A percentile compares a stretch with the other conserved stretches of the same genome.
These are phyloP conservation scores for Calameuta filiformis DNA, from an alignment of 2,888 invertebrate genomes.

Conservation along the genomic window DNA sequence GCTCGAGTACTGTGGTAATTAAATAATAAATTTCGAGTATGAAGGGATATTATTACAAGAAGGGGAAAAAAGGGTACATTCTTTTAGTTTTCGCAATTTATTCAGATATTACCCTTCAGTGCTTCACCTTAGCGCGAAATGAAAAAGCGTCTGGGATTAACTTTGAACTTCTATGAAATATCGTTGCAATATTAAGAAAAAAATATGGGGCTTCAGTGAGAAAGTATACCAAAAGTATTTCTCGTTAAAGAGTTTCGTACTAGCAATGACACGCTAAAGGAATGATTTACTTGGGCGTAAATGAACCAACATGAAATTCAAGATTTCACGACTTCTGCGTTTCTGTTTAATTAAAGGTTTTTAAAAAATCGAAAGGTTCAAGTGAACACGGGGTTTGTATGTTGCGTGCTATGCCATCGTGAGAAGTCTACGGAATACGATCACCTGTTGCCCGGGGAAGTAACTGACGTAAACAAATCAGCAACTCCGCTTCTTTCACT, in stretches of 20 bases:
- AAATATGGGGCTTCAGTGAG: background rate
- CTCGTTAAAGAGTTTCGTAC: background rate
- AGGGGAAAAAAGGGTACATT: background rate
- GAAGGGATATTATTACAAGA: background rate
- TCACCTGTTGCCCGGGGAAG: background rate
- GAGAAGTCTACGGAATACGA: background rate
- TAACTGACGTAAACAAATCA: background rate
- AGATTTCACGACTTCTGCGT: background rate
- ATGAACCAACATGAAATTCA: background rate
- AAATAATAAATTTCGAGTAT: background rate
- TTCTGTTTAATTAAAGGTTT: background rate
- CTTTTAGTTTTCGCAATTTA: background rate
- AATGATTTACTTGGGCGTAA: background rate
- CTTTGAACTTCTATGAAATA: background rate
- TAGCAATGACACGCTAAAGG: background rate
- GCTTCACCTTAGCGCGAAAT: background rate
- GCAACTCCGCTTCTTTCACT: background rate
- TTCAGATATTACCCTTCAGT: background rate
- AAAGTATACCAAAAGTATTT: background rate
- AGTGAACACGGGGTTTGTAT: background rate
- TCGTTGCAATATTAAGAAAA: background rate
- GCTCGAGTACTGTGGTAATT: background rate
- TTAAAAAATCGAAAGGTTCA: background rate
- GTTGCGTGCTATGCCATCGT: background rate
- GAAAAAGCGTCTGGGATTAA: background rate